These are phyloP conservation scores for Mungos mungo DNA, from an alignment of 2,113 vertebrate genomes.

Conservation along the genomic window DNA sequence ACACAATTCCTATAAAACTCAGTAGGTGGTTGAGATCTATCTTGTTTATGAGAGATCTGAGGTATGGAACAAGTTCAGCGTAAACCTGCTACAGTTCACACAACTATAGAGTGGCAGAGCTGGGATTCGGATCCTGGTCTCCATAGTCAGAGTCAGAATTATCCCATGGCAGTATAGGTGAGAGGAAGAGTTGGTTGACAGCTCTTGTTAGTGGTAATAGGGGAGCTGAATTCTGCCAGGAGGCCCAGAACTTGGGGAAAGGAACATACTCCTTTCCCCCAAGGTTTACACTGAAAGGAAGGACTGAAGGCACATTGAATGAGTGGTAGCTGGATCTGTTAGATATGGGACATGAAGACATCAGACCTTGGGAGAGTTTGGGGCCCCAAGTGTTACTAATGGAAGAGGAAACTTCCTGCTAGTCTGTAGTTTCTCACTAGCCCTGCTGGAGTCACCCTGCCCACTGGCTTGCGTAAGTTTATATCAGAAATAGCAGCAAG, in stretches of 20 bases:
- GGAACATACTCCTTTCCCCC: background rate
- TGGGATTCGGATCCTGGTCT: background rate
- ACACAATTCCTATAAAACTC: background rate
- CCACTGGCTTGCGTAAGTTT: background rate
- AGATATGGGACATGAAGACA: background rate
- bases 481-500: background rate
- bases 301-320: background rate
- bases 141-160: background rate
- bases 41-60: background rate
- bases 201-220: fast-evolving
- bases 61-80: background rate
- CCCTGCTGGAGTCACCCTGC: background rate
- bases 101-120: background rate
- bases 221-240: background rate
- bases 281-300: background rate
- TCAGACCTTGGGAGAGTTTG: background rate
- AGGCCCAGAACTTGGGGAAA: background rate
- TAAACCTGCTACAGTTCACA: background rate
- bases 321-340: background rate
- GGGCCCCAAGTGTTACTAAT: background rate
- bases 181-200: background rate
- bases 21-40: background rate
- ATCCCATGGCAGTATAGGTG: background rate
- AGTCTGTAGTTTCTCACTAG: background rate
- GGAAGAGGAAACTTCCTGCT: background rate